Base-by-base conservation (phyloP, 2,113 vertebrate genomes). In the Colossoma macropomum region DNA sequence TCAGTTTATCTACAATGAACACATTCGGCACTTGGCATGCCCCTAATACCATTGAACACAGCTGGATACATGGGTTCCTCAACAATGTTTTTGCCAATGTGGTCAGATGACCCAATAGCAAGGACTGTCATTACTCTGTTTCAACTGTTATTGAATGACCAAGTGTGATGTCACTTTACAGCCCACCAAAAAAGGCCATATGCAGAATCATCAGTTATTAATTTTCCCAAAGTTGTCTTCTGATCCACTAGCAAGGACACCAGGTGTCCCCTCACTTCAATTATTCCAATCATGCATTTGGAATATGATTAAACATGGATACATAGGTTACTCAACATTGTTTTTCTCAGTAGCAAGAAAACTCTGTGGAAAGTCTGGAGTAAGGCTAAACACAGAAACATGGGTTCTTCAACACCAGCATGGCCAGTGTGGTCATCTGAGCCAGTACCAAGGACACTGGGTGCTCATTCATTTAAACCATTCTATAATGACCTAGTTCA, bases 401-500 rank as follows among this genome's bases (percentile, higher is more conserved):
- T 3, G 7, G 1, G 54, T 56, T 19, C 15, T 19, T 17, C 52
- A 56, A 48, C 45, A 12, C 45, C 1, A 4, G 12, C 19, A 4
- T 59, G 15, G 54, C 9, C 21, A 59, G 6, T 82, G 86, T 34
- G 87, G 86, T 78, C 90, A 88, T 89, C 84, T 82, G 71, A 90
- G 90, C 88, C 88, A 89, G 85, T 90, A 74, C 86, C 73, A 80
- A 73, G 85, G 86, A 76, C 84, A 85, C 81, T 81, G 76, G 87
- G 86, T 85, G 82, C 85, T 88, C 85, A 81, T 87, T 86, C 85
- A 75, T 88, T 91, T 88, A 89, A 90, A 90, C 91, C 89, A 90
- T 84, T 90, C 87, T 90, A 89, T 81, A 62, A 80, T 86, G 30
- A 41, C 70, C 84, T 90, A 90, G 88, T 89, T 89, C 85, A 84